Evolutionary conservation across 2,113 vertebrate species (phyloP), one percentile per base, ranked within the genome.

Genomic region (Agelaius tricolor): DNA sequence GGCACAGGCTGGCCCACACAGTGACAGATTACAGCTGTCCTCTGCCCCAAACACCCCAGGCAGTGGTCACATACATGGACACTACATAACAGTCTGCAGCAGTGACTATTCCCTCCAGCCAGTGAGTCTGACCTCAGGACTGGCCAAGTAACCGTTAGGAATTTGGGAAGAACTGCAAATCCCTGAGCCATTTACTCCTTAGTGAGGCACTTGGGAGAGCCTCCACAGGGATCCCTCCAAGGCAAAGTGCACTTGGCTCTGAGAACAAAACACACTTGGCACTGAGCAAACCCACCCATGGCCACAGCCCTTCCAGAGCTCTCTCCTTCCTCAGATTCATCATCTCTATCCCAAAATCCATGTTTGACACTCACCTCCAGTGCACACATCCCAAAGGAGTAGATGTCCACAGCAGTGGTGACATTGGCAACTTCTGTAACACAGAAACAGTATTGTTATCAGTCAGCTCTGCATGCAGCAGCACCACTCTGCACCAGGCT

Each of bases 311-410:
- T 37, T 74, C 62, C 33, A 76, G 24, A 44, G 44, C 61, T 83
- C 10, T 8, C 31, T 88, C 41, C 33, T 15, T 72, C 52, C 80
- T 79, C 72, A 58, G 10, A 27, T 35, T 47, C 41, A 75, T 44
- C 52, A 86, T 78, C 77, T 79, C 21, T 51, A 7, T 12, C 44
- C 31, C 41, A 35, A 7, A 58, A 46, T 20, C 26, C 4, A 2
- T 4, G 7, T 18, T 47, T 27, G 7, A n/a, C 24, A 52, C 98
- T 99, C 94, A 99, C 99, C 99, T 99, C 99, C 97, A 99, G 98
- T 54, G 99, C 99, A 97, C 99, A 99, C 99, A 99, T 99, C 94
- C 99, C 99, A 71, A 99, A 99, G 90, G 99, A 99, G 96, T 99
- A 99, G 91, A 99, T 99, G 96, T 99, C 99, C 97, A 99, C 99